Conservation (phyloP, 2,797 vertebrate species). For the Chaetodon trifasciatus region DNA sequence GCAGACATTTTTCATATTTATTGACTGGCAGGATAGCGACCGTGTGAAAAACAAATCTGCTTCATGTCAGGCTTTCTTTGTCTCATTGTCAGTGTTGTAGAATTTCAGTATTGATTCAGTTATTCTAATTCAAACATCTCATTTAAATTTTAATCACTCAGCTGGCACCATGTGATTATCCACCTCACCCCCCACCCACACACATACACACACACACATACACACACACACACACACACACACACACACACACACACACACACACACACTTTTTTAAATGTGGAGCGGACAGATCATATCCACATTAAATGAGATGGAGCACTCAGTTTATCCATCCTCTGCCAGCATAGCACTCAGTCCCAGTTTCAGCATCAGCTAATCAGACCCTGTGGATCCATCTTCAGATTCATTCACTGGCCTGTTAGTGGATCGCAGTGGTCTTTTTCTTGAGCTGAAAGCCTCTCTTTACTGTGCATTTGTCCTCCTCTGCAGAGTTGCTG, state of each 20-base stretch:
- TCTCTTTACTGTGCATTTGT: constrained; percentile 5
- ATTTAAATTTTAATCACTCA: constrained; percentile 23
- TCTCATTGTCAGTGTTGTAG: not conserved
- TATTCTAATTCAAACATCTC: not conserved
- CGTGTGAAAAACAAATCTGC: not conserved
- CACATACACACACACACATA: not conserved
- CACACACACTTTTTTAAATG: not conserved
- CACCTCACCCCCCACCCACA: not conserved
- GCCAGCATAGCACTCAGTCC: constrained; percentile 9
- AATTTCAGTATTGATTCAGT: not conserved
- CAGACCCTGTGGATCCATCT: constrained; percentile 35
- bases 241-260: no score
- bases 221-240: not conserved
- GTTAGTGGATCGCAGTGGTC: constrained; percentile 26
- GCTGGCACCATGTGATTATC: not conserved
- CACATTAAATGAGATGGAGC: constrained; percentile 20
- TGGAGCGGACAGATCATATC: constrained; percentile 10
- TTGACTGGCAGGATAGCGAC: constrained; percentile 4
- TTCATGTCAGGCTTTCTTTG: constrained; percentile 7
- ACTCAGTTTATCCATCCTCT: constrained; percentile 27
- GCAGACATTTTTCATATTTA: constrained; percentile 10
- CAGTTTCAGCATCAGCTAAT: constrained; percentile 39
- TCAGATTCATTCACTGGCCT: constrained; percentile 15
- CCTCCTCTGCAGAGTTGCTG: constrained; percentile 1
- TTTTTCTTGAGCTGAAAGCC: constrained; percentile 10